Conservation (phyloP, 1,140 invertebrate genomes). For the Caenorhabditis brenneri region DNA sequence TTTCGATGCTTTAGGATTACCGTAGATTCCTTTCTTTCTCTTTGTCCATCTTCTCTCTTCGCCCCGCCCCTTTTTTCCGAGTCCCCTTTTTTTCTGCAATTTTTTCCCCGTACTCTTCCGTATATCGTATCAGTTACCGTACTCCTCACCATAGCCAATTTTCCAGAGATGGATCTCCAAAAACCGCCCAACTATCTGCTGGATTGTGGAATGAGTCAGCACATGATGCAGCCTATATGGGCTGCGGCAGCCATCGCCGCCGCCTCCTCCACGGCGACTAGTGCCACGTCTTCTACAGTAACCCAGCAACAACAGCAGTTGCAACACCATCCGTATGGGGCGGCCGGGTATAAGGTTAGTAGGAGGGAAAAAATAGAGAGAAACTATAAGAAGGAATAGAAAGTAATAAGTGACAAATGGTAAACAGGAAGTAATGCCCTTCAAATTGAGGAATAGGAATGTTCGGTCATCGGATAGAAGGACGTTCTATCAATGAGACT, state of each 20-base stretch:
- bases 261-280: background rate
- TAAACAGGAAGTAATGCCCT: too few species aligned
- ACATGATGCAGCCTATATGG: slow-evolving; percentile 8
- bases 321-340: slow-evolving; percentile 16
- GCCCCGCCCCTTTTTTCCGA: background rate
- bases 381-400: too few species aligned
- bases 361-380: background rate
- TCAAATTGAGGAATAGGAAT: background rate
- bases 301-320: slow-evolving; percentile 1
- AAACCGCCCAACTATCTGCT: slow-evolving; percentile 4
- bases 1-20: too few species aligned
- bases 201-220: background rate
- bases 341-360: background rate
- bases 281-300: background rate
- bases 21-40: too few species aligned
- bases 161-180: slow-evolving; percentile 4
- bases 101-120: background rate
- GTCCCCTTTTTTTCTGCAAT: background rate
- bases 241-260: background rate
- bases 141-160: background rate
- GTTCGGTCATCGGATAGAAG: too few species aligned
- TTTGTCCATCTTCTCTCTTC: background rate
- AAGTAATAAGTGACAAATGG: too few species aligned
- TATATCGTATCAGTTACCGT: background rate
- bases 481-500: too few species aligned